phyloP scores from a whole-genome alignment of 2,113 vertebrate genomes.

The Oncorhynchus clarkii region DNA sequence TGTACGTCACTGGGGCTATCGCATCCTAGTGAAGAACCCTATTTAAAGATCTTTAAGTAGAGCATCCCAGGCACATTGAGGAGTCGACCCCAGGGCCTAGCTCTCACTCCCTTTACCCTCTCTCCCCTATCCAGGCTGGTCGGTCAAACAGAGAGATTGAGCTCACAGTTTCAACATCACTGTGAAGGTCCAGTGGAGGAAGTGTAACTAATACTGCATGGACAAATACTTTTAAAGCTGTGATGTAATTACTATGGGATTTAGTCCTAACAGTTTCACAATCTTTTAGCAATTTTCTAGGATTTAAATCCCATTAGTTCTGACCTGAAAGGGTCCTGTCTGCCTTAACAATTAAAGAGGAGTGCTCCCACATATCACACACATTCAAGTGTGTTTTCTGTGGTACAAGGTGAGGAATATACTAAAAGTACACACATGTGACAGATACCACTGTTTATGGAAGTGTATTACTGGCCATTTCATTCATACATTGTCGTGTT shows the following conservation, averaged over 20 bases:
- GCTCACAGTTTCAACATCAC: background rate
- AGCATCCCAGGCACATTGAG: constrained; percentile 62
- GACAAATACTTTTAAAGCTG: background rate
- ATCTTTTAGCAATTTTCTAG: background rate
- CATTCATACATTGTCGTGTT: background rate
- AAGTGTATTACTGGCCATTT: background rate
- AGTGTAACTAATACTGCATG: background rate
- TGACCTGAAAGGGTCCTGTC: too few relatives aligned
- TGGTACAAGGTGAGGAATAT: too few relatives aligned
- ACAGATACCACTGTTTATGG: too few relatives aligned
- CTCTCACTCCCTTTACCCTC: constrained; percentile 20
- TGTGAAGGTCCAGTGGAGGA: background rate
- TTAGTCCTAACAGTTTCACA: background rate
- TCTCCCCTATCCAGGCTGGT: background rate
- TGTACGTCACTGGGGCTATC: constrained; percentile 39
- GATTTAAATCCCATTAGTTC: too few relatives aligned
- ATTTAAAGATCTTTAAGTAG: constrained; percentile 73
- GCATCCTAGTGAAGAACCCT: constrained; percentile 58
- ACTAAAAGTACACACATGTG: too few relatives aligned
- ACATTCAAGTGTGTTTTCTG: too few relatives aligned
- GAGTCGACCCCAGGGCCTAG: constrained; percentile 54
- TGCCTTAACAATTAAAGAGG: too few relatives aligned
- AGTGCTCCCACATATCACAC: too few relatives aligned
- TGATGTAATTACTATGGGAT: background rate
- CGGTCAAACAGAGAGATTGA: background rate